A percentile compares a stretch with the other conserved stretches of the same genome.
Conservation (phyloP, 2,113 vertebrate genomes). For the Sylvia atricapilla region DNA sequence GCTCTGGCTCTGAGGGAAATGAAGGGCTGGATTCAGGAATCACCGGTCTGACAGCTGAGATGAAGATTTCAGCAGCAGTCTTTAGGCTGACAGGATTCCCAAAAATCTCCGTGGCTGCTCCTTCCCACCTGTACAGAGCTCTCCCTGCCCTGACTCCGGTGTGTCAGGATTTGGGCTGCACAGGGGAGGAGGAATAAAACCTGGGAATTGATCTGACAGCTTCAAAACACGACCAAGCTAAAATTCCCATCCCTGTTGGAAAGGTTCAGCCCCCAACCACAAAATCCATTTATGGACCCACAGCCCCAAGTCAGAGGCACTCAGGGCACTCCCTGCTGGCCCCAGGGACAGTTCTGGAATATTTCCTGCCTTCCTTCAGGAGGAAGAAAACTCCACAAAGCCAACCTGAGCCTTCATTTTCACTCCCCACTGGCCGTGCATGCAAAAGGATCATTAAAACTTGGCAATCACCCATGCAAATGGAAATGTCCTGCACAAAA, state of each 20-base stretch:
- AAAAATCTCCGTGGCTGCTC: background rate
- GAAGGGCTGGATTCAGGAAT: slow-evolving; percentile 29
- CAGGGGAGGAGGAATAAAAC: background rate
- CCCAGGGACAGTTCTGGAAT: background rate
- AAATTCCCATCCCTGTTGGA: rapidly evolving
- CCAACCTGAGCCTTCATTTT: background rate
- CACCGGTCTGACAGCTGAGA: slow-evolving; percentile 24
- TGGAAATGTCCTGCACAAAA: background rate
- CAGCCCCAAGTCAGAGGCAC: background rate
- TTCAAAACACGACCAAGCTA: background rate
- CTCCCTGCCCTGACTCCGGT: background rate
- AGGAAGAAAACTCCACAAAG: background rate
- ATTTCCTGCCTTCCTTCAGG: background rate
- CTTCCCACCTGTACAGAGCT: background rate
- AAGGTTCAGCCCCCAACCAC: background rate
- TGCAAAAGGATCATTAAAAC: background rate
- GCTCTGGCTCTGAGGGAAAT: background rate
- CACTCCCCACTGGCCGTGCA: background rate
- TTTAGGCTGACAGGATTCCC: background rate
- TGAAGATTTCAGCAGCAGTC: background rate
- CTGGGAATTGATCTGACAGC: background rate
- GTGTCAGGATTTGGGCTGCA: background rate
- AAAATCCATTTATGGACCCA: background rate
- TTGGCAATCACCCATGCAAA: background rate
- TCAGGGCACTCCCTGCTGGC: background rate